Conservation (phyloP, 1,140 invertebrate species). For the Adelges cooleyi region DNA sequence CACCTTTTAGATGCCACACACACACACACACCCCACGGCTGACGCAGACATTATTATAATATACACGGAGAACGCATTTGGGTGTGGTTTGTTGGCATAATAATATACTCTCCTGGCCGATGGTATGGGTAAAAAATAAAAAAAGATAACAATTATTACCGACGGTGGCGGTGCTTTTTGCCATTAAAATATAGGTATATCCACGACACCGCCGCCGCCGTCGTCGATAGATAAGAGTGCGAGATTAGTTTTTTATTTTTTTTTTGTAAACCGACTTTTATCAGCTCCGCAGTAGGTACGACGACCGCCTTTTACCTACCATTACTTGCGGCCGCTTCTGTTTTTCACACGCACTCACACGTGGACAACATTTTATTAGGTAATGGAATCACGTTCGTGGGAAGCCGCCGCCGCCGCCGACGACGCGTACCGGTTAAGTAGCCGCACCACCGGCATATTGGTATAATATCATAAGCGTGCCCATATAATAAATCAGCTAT, state of each 20-base stretch:
- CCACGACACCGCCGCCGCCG: too few species aligned
- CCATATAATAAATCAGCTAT: conserved; percentile 13
- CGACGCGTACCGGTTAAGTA: conserved; percentile 16
- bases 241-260: conserved; percentile 18
- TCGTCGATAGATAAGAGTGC: background rate
- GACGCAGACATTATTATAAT: background rate
- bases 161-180: too few species aligned
- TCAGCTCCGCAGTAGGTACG: too few species aligned
- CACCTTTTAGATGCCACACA: background rate
- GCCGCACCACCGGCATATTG: background rate
- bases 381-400: conserved; percentile 28
- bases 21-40: background rate
- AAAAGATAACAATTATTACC: background rate
- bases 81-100: conserved; percentile 19
- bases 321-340: background rate
- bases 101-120: background rate
- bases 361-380: conserved; percentile 21
- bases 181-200: too few species aligned
- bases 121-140: background rate
- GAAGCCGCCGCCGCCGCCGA: conserved; percentile 9
- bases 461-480: background rate
- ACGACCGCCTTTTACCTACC: too few species aligned
- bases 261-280: background rate
- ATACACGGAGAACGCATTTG: background rate
- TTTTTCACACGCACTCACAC: conserved; percentile 1